Percentiles rank a stretch among this genome's conserved stretches.
Evolutionary conservation across 2,888 invertebrate genomes (phyloP).

Genomic region (Sinentomon sp.): DNA sequence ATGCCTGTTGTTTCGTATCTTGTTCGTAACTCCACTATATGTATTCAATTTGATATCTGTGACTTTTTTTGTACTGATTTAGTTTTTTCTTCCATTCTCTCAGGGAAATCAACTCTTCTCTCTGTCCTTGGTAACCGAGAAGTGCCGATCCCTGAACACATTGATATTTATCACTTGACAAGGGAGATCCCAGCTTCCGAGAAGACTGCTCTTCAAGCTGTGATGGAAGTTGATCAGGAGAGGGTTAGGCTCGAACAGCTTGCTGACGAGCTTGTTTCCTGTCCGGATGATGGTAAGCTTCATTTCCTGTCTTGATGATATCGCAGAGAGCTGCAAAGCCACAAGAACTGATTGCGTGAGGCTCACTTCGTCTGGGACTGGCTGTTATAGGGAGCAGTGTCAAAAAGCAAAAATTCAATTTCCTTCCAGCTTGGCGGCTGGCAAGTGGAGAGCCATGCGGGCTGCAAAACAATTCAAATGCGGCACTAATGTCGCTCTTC

Average conservation of each 20-base stretch:
- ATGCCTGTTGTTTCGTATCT: neutral
- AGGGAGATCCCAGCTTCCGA: conserved; percentile 96
- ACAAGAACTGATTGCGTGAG: too few relatives aligned
- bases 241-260: conserved; percentile 65
- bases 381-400: too few relatives aligned
- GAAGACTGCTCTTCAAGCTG: conserved; percentile 79
- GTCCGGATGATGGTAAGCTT: conserved; percentile 46
- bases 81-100: conserved; percentile 7
- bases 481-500: too few relatives aligned
- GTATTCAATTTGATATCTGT: neutral
- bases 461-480: too few relatives aligned
- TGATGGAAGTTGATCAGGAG: conserved; percentile 95
- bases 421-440: too few relatives aligned
- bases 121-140: conserved; percentile 71
- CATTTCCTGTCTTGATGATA: too few relatives aligned
- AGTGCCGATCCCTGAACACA: conserved; percentile 82
- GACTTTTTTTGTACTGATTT: neutral
- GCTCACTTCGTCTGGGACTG: too few relatives aligned
- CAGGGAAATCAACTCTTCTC: conserved; percentile 76
- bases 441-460: too few relatives aligned
- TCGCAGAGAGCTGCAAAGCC: too few relatives aligned
- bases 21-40: neutral
- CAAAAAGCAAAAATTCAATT: too few relatives aligned
- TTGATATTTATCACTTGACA: conserved; percentile 90
- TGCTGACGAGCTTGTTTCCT: conserved; percentile 62